These are phyloP conservation scores for Procavia capensis DNA, from an alignment of 2,113 vertebrate species.

Conservation along the genomic window DNA sequence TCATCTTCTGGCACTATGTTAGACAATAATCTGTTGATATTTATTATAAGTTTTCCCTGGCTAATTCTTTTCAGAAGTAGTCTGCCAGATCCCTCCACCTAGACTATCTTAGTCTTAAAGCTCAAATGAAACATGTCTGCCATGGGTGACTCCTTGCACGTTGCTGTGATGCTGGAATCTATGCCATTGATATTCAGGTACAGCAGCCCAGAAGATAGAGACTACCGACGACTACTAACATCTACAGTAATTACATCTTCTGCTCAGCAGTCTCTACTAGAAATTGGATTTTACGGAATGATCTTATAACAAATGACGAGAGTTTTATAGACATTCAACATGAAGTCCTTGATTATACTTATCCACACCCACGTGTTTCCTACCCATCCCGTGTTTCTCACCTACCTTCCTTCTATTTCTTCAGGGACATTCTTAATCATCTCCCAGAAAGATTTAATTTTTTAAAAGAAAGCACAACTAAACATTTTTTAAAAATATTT, in stretches of 20 bases:
- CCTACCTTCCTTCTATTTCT: neutral
- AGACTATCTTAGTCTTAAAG: no score
- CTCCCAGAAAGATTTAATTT: neutral
- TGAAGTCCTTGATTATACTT: neutral
- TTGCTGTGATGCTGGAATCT: no score
- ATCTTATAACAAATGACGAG: neutral
- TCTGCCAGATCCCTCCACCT: no score
- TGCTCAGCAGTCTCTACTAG: neutral
- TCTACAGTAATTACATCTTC: neutral
- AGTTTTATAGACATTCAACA: neutral
- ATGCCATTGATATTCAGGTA: no score
- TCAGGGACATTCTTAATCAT: neutral
- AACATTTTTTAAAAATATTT: neutral
- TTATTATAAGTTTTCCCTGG: no score
- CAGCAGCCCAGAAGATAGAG: neutral
- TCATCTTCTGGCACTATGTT: no score
- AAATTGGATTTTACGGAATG: neutral
- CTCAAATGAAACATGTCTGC: no score
- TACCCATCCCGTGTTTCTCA: neutral
- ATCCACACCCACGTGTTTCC: neutral
- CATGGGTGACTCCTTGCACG: no score
- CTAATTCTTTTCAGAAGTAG: no score
- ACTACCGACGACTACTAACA: neutral
- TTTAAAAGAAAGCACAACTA: neutral
- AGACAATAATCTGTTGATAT: no score